phyloP scores from a whole-genome alignment of 2,797 vertebrate genomes.

The Anas flavirostris region DNA sequence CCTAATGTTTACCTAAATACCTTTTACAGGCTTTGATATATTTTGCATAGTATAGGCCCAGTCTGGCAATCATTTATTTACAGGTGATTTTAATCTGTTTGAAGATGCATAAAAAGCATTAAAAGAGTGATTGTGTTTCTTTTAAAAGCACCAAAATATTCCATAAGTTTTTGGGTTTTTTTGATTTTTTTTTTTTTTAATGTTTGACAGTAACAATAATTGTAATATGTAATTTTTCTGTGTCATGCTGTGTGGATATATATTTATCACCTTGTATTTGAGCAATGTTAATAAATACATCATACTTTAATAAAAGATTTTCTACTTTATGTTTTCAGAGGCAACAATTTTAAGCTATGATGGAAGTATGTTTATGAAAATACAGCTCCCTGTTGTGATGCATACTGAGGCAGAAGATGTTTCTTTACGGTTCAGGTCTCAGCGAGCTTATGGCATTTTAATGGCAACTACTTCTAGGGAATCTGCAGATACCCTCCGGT shows the following conservation, averaged over 20 bases:
- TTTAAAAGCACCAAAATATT: neutral
- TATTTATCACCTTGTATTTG: neutral
- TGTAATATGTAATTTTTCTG: rapidly evolving
- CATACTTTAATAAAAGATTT: neutral
- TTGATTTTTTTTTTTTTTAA: neutral
- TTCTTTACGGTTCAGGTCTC: conserved; percentile 94
- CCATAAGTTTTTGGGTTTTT: no score
- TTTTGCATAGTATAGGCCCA: neutral
- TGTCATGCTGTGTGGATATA: neutral
- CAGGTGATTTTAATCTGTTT: neutral
- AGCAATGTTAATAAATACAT: neutral
- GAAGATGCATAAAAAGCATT: neutral
- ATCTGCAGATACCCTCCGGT: conserved; percentile 92
- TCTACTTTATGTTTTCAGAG: conserved; percentile 79
- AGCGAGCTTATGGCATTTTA: conserved; percentile 94
- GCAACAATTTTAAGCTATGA: conserved; percentile 96
- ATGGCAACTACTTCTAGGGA: conserved; percentile 97
- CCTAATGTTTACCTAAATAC: neutral
- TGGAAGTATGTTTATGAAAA: conserved; percentile 99
- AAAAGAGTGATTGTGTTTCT: neutral
- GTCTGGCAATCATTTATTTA: neutral
- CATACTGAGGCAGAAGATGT: conserved; percentile 97
- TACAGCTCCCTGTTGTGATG: conserved; percentile 96
- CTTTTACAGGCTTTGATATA: neutral
- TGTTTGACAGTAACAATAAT: neutral